Base-by-base conservation (phyloP, 2,888 invertebrate genomes). In the Papilio protenor region DNA sequence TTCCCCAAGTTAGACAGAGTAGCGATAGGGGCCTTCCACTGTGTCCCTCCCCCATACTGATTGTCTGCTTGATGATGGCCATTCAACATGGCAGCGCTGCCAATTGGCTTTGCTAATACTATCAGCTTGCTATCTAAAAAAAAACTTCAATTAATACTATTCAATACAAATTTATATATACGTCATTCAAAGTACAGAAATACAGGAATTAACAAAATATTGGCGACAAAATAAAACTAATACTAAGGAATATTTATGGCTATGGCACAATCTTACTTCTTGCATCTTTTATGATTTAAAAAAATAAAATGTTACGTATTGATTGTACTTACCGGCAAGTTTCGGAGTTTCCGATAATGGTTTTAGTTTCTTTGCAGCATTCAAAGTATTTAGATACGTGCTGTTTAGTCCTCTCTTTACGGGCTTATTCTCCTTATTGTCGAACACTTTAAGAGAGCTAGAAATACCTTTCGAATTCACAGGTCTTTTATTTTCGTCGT, bases 1-100 rank as follows among this genome's bases (percentile, higher is more conserved):
- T 98, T 98, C 81, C 98, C 98, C 88, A 98, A 96, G 91, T 98
- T 98, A 83, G 97, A 97, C 74, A 98, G 95, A 45, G 98, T 97
- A 52, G 98, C 97, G 88, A 98, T 96, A 77, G 96, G 96, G 59
- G 90, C 88, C 83, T 93, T 94, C 84, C 87, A 87, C 80, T 91
- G 91, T 79, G 89, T 84, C 76, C 86, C 86, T 84, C 92, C 91
- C 79, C 90, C 92, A 89, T 94, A 92, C 85, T 92, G 93, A 87
- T 87, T 92, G 78, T 94, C 94, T 79, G 90, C 83, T 40, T 88
- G 87, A 83, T 95, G 94, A 84, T 95, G 94, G 92, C 95, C 95
- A 95, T 95, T 95, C 95, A 95, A 94, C 95, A 95, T 95, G 91
- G 90, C 95, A 92, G 87, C 77, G 87, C 85, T 85, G 83, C 86